Percentiles rank a stretch among this genome's conserved stretches.
Evolutionary conservation across 2,888 invertebrate genomes (phyloP).

Genomic region (Caenorhabditis sp.): DNA sequence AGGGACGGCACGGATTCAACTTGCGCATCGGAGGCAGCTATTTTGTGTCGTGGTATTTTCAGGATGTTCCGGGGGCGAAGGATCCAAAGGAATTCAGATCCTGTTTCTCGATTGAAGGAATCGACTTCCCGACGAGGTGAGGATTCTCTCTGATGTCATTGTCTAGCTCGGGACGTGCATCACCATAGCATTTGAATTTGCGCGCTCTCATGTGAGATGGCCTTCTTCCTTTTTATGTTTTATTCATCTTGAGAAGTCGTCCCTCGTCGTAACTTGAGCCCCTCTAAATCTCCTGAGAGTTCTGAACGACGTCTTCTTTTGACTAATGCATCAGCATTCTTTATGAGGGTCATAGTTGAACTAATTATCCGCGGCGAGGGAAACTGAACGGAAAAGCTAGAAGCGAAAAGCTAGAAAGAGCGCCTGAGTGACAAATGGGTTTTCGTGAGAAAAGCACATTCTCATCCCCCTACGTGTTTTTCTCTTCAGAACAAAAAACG

Average conservation of each 20-base stretch:
- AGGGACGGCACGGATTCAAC: constrained; percentile 17
- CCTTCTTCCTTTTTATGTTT: background rate
- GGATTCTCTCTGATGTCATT: background rate
- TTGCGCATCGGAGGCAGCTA: background rate
- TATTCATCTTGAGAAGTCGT: constrained; percentile 1
- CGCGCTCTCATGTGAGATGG: background rate
- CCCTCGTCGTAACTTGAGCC: constrained; percentile 1
- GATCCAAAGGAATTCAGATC: constrained; percentile 18
- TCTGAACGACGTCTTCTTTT: background rate
- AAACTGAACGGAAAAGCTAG: too few relatives aligned
- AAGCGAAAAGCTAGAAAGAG: too few relatives aligned
- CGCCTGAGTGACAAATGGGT: too few relatives aligned
- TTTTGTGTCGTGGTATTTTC: constrained; percentile 10
- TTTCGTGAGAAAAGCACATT: background rate
- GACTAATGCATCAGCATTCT: background rate
- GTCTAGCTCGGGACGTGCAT: background rate
- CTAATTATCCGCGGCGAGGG: background rate
- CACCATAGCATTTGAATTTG: background rate
- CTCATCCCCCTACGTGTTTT: background rate
- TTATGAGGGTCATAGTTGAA: background rate
- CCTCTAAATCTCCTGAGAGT: constrained; percentile 1
- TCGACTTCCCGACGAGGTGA: constrained; percentile 18
- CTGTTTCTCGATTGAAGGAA: background rate
- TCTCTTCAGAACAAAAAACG: background rate
- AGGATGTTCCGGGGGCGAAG: constrained; percentile 7